Conservation (phyloP, 30 jellyfish, hydroid and myxozoan genomes). For the Turritopsis rubra region DNA sequence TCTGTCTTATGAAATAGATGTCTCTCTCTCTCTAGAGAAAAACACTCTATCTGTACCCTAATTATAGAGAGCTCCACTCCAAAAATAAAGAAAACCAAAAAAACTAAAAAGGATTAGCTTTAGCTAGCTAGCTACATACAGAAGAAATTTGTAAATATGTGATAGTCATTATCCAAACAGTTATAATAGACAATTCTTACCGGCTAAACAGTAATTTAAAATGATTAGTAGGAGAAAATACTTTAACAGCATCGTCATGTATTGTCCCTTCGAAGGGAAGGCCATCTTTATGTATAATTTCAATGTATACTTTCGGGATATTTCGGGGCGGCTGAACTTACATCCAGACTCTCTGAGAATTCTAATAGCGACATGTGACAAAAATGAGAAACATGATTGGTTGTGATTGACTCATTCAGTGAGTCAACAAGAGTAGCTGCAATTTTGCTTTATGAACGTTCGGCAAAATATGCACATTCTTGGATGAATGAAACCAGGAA, state of each 20-base stretch:
- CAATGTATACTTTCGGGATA: neutral
- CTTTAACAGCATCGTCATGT: neutral
- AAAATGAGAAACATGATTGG: neutral
- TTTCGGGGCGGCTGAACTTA: neutral
- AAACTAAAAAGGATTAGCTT: too few relatives aligned
- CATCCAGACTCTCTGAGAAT: neutral
- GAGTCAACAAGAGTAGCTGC: neutral
- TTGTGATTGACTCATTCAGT: neutral
- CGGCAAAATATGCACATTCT: neutral
- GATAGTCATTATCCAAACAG: too few relatives aligned
- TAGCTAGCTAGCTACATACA: too few relatives aligned
- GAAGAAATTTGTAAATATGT: too few relatives aligned
- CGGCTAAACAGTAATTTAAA: neutral
- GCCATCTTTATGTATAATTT: neutral
- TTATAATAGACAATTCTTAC: neutral
- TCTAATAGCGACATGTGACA: neutral
- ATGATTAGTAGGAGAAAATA: neutral
- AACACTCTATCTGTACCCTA: too few relatives aligned
- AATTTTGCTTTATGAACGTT: neutral
- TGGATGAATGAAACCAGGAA: neutral
- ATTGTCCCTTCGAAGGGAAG: neutral
- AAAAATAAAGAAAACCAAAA: too few relatives aligned
- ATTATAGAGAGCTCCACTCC: too few relatives aligned
- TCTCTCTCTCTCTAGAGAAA: too few relatives aligned
- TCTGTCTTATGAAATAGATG: too few relatives aligned